A percentile compares a stretch with the other conserved stretches of the same genome.
Evolutionary conservation across 1,140 invertebrate species (phyloP).

Genomic region (Diplogasteroides magnus): DNA sequence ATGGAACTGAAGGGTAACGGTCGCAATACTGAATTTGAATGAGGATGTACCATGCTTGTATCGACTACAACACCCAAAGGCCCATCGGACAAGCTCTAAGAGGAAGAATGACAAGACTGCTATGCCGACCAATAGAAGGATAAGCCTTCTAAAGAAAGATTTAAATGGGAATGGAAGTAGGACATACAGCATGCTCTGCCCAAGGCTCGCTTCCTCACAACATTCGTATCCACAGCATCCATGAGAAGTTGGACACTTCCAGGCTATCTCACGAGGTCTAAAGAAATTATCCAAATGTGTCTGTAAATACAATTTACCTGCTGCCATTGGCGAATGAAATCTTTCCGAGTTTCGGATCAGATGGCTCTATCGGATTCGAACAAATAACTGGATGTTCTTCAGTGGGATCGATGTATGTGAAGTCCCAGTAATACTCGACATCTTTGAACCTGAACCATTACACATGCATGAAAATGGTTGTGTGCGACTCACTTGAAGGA

Average conservation of each 20-base stretch:
- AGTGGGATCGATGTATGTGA: background rate
- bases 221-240: conserved; percentile 19
- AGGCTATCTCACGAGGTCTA: conserved; percentile 12
- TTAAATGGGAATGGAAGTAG: background rate
- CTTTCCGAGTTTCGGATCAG: conserved; percentile 14
- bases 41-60: background rate
- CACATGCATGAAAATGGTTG: background rate
- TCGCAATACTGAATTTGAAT: too few relatives aligned
- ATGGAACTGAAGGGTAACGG: too few relatives aligned
- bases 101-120: conserved; percentile 4
- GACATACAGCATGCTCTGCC: conserved; percentile 13
- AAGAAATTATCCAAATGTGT: background rate
- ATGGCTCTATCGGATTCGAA: conserved; percentile 16
- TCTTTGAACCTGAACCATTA: background rate
- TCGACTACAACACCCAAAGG: background rate
- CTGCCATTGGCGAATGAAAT: conserved; percentile 13
- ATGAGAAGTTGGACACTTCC: background rate
- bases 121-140: conserved; percentile 11
- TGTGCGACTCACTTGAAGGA: background rate
- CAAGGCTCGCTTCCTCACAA: conserved; percentile 5
- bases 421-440: conserved; percentile 14
- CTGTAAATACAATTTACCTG: background rate
- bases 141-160: conserved; percentile 6
- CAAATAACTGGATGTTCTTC: conserved; percentile 5
- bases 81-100: conserved; percentile 9